A percentile compares a stretch with the other conserved stretches of the same genome.
These are phyloP conservation scores for Ecdyonurus torrentis DNA, from an alignment of 2,888 invertebrate species.

Conservation along the genomic window DNA sequence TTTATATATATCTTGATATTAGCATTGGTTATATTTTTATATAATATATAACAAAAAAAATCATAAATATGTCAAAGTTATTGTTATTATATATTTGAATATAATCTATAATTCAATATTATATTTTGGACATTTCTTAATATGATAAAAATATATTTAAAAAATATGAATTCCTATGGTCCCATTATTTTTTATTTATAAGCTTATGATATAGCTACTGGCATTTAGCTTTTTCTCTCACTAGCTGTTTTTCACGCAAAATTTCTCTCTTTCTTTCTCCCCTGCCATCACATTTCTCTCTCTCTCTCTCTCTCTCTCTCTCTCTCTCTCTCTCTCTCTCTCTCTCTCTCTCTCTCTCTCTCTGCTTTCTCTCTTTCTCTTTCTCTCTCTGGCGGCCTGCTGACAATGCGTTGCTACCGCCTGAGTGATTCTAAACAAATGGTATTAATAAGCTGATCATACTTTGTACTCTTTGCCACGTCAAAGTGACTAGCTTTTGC, in stretches of 20 bases:
- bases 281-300: background rate
- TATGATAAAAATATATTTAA: too few relatives aligned
- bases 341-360: background rate
- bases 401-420: background rate
- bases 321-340: background rate
- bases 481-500: slow-evolving; percentile 8
- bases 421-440: slow-evolving; percentile 8
- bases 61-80: too few relatives aligned
- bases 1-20: background rate
- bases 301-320: background rate
- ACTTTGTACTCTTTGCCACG: slow-evolving; percentile 1
- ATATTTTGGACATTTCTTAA: too few relatives aligned
- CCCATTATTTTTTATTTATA: background rate
- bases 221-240: background rate
- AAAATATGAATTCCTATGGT: background rate
- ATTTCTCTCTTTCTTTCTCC: background rate
- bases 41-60: too few relatives aligned
- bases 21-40: too few relatives aligned
- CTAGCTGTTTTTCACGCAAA: background rate
- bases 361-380: background rate
- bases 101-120: too few relatives aligned
- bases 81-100: too few relatives aligned
- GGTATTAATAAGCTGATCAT: slow-evolving; percentile 8
- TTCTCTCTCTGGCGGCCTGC: background rate
- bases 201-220: background rate